Conservation (phyloP, 2,797 vertebrate genomes). For the Cuculus canorus region DNA sequence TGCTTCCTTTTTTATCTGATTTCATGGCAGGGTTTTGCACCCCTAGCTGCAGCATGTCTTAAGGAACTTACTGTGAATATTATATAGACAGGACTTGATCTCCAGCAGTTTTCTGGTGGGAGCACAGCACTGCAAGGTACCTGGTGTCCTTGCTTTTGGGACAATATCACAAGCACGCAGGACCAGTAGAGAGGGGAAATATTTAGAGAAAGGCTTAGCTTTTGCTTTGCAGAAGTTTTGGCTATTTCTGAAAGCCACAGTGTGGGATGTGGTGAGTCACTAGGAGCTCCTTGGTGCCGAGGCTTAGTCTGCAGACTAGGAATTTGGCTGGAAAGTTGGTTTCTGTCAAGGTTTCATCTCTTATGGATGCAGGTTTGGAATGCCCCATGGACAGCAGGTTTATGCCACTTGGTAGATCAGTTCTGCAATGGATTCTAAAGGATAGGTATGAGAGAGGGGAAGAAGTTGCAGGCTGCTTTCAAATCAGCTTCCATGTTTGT, state of each 20-base stretch:
- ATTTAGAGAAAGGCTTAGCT: slow-evolving; percentile 10
- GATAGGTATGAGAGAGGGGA: background rate
- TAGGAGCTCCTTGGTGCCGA: background rate
- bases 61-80: background rate
- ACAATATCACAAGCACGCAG: background rate
- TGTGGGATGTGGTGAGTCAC: background rate
- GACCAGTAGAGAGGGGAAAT: background rate
- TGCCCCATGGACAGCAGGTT: slow-evolving; percentile 2
- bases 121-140: background rate
- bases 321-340: background rate
- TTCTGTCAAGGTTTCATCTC: slow-evolving; percentile 20
- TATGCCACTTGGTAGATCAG: slow-evolving; percentile 12
- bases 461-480: background rate
- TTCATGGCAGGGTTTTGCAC: background rate
- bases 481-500: background rate
- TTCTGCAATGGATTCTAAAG: background rate
- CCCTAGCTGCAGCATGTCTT: background rate
- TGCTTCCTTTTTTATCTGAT: background rate
- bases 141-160: background rate
- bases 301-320: background rate
- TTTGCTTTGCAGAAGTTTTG: slow-evolving; percentile 2
- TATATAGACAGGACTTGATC: background rate
- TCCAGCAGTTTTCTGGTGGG: slow-evolving; percentile 2
- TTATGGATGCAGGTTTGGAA: slow-evolving; percentile 23
- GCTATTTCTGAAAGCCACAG: background rate